Base-by-base conservation (phyloP, 92 coral and sea anemone genomes). In the Virgularia gustaviana region DNA sequence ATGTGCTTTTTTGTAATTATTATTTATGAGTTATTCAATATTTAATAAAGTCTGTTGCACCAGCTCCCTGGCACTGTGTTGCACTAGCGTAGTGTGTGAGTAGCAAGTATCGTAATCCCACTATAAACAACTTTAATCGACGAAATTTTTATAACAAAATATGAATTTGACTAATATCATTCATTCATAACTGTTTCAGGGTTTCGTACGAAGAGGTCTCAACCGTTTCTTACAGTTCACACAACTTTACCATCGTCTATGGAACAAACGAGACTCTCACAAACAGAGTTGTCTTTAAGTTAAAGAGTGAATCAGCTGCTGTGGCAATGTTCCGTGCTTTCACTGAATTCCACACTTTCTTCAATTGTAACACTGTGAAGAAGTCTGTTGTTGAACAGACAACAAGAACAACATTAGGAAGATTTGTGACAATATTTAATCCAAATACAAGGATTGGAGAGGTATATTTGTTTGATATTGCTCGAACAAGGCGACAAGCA, bases 341-440 rank as follows among this genome's bases (percentile, higher is more conserved):
- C 70, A 94, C 99, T 16, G 99, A 94, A 63, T 89, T 81, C 85
- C 99, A 94, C 87, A 94, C 99, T 9, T 94, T 94, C 74, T 94
- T 86, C 72, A 95, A 94, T 76, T 94, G 99, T 37, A 94, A 85
- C 78, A 84, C 90, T 4, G 96, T 94, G 36, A 94, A 94, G 66
- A 89, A 91, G 25, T 94, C 99, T 35, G 99, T 94, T 13, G 84
- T 94, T 41, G 99, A 94, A 57, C 99, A 94, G 76, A 86, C 88
- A 71, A 94, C 99, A 24, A 79, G 96, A 66, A 94, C 99, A 34
- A 70, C 88, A 12, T 68, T 90, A 7, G 99, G 99, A 6, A 88
- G 91, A 34, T 62, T 89, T 28, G 80, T 89, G 6, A 86, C 94
- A 19, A 81, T 89, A 35, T 62, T 94, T 64, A 65, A 85, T 4